phyloP scores from a whole-genome alignment of 2,113 vertebrate species.

The Prietella phreatophila region DNA sequence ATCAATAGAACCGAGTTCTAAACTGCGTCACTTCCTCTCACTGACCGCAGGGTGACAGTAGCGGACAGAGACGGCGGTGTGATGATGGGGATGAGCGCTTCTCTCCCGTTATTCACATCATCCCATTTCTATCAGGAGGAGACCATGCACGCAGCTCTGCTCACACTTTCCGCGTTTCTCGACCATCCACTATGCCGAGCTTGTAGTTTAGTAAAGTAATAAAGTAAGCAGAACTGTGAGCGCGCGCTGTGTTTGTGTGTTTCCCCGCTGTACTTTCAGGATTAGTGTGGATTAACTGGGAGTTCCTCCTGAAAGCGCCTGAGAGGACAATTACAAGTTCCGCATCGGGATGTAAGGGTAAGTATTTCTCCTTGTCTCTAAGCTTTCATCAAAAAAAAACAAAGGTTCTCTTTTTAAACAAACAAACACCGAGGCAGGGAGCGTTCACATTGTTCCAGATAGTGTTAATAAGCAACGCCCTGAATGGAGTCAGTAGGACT shows the following conservation, averaged over 20 bases:
- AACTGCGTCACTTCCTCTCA: neutral
- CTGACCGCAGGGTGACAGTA: slow-evolving; percentile 43
- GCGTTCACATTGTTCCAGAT: neutral
- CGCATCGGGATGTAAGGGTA: neutral
- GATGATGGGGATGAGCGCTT: neutral
- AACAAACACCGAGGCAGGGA: neutral
- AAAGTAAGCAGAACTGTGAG: neutral
- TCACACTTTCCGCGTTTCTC: neutral
- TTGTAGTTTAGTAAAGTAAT: neutral
- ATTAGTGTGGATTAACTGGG: neutral
- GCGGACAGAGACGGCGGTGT: slow-evolving; percentile 9
- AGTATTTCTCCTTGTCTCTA: neutral
- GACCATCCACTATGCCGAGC: neutral
- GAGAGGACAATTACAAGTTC: neutral
- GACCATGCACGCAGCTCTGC: neutral
- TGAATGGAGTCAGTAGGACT: no score
- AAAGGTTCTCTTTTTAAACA: neutral
- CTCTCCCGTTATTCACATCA: slow-evolving; percentile 41
- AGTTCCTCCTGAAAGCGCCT: no score
- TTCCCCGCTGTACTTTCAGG: neutral
- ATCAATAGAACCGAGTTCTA: neutral
- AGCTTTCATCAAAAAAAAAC: no score
- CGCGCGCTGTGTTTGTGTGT: neutral
- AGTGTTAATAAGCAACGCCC: neutral
- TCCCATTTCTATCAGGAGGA: neutral